phyloP scores from a whole-genome alignment of 2,888 invertebrate genomes.

The Nematopogon swammerdamellus region DNA sequence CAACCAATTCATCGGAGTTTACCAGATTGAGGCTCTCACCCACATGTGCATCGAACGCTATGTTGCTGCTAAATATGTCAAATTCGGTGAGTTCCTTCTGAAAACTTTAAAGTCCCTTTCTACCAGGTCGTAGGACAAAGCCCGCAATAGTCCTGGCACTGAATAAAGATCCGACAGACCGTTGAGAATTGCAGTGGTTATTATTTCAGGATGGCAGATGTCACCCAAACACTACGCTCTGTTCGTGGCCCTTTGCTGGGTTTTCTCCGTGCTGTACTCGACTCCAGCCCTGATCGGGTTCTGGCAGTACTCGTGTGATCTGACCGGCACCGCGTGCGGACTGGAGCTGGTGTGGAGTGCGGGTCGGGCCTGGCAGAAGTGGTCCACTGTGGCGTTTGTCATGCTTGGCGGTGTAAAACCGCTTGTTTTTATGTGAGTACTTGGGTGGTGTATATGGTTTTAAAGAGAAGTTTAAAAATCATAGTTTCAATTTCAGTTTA shows the following conservation, averaged over 20 bases:
- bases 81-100: slow-evolving; percentile 27
- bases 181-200: too few relatives aligned
- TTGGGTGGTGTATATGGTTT: neutral
- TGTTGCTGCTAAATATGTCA: slow-evolving; percentile 33
- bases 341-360: slow-evolving; percentile 33
- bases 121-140: too few relatives aligned
- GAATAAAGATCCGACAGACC: too few relatives aligned
- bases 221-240: slow-evolving; percentile 28
- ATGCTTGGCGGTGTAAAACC: slow-evolving; percentile 37
- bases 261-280: slow-evolving; percentile 32
- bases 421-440: neutral
- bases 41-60: slow-evolving; percentile 47
- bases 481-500: too few relatives aligned
- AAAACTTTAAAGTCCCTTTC: neutral
- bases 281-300: slow-evolving; percentile 29
- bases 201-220: slow-evolving; percentile 32
- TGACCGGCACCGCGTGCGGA: slow-evolving; percentile 35
- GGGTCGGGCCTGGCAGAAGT: slow-evolving; percentile 21
- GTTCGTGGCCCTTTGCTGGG: slow-evolving; percentile 26
- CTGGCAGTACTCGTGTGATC: slow-evolving; percentile 38
- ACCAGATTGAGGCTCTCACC: slow-evolving; percentile 42
- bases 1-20: slow-evolving; percentile 40
- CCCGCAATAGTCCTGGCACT: too few relatives aligned
- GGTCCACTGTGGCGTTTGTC: slow-evolving; percentile 25
- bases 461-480: neutral